Evolutionary conservation across 1,140 invertebrate genomes (phyloP).

Genomic region (Monochamus saltuarius): DNA sequence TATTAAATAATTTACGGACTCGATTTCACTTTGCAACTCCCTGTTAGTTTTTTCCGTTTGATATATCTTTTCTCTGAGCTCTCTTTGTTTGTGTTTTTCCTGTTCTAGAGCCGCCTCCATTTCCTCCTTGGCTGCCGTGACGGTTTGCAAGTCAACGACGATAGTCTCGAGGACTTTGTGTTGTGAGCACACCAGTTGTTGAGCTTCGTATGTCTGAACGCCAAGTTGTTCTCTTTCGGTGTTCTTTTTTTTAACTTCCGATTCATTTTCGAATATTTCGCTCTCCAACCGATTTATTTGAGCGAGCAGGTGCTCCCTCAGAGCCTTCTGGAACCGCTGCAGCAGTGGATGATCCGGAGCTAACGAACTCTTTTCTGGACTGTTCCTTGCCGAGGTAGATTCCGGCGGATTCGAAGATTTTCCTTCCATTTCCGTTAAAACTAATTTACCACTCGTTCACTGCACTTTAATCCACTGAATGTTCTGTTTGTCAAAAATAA

Average conservation of each 20-base stretch:
- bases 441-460: too few relatives aligned
- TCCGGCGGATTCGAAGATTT: too few relatives aligned
- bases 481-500: too few relatives aligned
- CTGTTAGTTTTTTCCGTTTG: conserved; percentile 49
- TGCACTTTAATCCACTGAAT: too few relatives aligned
- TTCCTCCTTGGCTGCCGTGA: conserved; percentile 40
- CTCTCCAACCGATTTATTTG: conserved; percentile 58
- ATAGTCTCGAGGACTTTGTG: conserved; percentile 38
- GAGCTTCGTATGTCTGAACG: conserved; percentile 42
- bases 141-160: conserved; percentile 35
- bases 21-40: conserved; percentile 55
- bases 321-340: conserved; percentile 62
- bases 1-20: conserved; percentile 54
- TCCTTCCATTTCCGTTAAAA: too few relatives aligned
- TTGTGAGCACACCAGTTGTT: conserved; percentile 43
- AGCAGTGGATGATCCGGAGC: conserved; percentile 67
- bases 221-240: conserved; percentile 41
- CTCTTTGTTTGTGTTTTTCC: conserved; percentile 31
- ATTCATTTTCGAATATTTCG: conserved; percentile 58
- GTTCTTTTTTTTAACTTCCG: conserved; percentile 38
- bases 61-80: conserved; percentile 29
- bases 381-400: too few relatives aligned
- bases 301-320: conserved; percentile 59
- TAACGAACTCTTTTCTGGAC: conserved; percentile 44
- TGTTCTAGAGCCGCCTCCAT: conserved; percentile 36